A percentile compares a stretch with the other conserved stretches of the same genome.
phyloP scores from a whole-genome alignment of 2,113 vertebrate species.

The Arenaria interpres region DNA sequence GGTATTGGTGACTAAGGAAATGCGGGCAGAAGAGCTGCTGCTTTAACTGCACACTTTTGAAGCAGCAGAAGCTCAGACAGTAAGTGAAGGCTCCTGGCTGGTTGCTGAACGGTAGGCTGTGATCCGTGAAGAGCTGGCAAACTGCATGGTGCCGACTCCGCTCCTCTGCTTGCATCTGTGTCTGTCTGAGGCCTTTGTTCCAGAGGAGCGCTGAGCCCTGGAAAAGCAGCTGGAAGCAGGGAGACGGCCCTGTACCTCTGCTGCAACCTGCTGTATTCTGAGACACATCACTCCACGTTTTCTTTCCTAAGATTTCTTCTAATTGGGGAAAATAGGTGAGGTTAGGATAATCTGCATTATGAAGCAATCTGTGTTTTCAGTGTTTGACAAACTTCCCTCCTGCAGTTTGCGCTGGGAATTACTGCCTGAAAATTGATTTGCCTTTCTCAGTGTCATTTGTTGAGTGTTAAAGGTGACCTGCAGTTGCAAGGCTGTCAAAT shows the following conservation, averaged over 20 bases:
- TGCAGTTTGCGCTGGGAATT: background rate
- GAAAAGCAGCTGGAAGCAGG: conserved; percentile 32
- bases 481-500: background rate
- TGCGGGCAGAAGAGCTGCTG: background rate
- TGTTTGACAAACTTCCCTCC: background rate
- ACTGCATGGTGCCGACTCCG: conserved; percentile 28
- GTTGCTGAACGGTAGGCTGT: background rate
- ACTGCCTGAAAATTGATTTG: background rate
- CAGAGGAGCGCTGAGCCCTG: background rate
- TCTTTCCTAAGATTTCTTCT: background rate
- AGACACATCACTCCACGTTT: background rate
- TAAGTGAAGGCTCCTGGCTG: background rate
- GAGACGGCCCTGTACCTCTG: background rate
- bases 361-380: background rate
- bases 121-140: conserved; percentile 51
- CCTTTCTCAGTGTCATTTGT: conserved; percentile 7
- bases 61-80: background rate
- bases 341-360: background rate
- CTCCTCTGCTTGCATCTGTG: conserved; percentile 12
- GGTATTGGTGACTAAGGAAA: background rate
- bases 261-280: background rate
- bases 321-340: background rate
- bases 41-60: background rate
- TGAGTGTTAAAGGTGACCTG: conserved; percentile 28
- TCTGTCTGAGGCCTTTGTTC: conserved; percentile 54